These are phyloP conservation scores for Chrysopa pallens DNA, from an alignment of 1,140 invertebrate species.

Conservation along the genomic window DNA sequence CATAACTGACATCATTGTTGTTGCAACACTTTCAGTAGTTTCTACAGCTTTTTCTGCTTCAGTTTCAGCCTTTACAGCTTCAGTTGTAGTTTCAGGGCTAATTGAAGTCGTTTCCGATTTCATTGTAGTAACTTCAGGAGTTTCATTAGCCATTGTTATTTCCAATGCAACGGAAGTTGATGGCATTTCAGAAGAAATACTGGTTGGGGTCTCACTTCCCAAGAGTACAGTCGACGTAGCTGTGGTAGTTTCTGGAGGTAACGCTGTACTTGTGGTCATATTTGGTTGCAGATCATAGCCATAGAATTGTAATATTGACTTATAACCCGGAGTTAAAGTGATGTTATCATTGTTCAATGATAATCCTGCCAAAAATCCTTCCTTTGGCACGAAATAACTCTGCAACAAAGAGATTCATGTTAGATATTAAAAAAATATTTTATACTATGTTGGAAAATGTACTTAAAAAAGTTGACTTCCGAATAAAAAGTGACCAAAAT, in stretches of 20 bases:
- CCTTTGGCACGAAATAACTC: constrained; percentile 62
- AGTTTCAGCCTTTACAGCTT: constrained; percentile 10
- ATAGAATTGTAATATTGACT: constrained; percentile 51
- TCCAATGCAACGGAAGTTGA: constrained; percentile 1
- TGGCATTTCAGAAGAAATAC: constrained; percentile 2
- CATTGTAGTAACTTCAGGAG: not conserved
- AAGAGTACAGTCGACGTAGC: not conserved
- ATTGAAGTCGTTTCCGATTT: constrained; percentile 18
- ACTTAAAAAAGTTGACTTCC: too few relatives aligned
- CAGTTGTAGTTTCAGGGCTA: constrained; percentile 22
- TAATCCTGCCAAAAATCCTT: constrained; percentile 59
- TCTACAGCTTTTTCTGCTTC: constrained; percentile 4
- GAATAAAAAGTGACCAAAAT: too few relatives aligned
- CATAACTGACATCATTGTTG: too few relatives aligned
- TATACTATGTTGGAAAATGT: too few relatives aligned
- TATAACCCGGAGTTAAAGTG: constrained; percentile 45
- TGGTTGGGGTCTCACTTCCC: constrained; percentile 4
- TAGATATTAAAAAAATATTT: not conserved
- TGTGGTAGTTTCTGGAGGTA: constrained; percentile 13
- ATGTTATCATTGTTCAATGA: constrained; percentile 59
- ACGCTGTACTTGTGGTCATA: constrained; percentile 13
- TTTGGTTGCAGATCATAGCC: constrained; percentile 44
- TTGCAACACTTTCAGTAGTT: too few relatives aligned
- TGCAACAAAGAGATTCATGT: constrained; percentile 26
- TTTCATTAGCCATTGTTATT: constrained; percentile 1